A percentile compares a stretch with the other conserved stretches of the same genome.
Evolutionary conservation across 2,113 vertebrate genomes (phyloP).

Genomic region (Spheniscus mendiculus): DNA sequence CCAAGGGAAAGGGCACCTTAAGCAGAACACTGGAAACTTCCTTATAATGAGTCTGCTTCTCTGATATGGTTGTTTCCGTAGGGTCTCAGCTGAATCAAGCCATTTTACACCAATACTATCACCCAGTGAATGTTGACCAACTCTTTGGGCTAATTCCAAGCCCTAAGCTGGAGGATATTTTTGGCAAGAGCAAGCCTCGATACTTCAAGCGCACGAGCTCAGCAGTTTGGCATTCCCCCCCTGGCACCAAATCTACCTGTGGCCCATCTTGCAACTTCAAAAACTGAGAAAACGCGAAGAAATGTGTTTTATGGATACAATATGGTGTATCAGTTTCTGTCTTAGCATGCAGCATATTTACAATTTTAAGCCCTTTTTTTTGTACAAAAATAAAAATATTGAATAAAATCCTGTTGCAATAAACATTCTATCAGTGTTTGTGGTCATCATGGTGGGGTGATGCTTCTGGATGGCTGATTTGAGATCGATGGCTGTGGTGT

Average conservation of each 20-base stretch:
- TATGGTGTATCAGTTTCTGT: fast-evolving
- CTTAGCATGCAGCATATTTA: not conserved
- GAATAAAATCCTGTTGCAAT: not conserved
- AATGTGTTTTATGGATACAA: fast-evolving
- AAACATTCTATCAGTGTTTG: fast-evolving
- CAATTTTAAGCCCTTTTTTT: not conserved
- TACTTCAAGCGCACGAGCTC: conserved; percentile 97
- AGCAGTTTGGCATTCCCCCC: conserved; percentile 90
- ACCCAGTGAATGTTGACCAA: conserved; percentile 74
- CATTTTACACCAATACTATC: conserved; percentile 87
- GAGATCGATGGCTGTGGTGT: not conserved
- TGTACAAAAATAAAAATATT: not conserved
- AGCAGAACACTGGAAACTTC: too few relatives aligned
- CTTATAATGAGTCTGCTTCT: fast-evolving
- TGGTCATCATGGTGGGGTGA: not conserved
- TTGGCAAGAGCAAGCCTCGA: conserved; percentile 91
- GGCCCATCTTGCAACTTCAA: conserved; percentile 45
- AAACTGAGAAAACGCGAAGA: not conserved
- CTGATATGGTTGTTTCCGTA: not conserved
- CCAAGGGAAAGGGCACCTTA: not conserved
- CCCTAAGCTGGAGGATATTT: conserved; percentile 87
- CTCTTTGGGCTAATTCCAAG: conserved; percentile 82
- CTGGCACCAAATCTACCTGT: not conserved
- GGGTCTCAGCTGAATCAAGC: conserved; percentile 83
- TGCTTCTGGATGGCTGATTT: not conserved